These are phyloP conservation scores for Microctenopoma stevenorrisi DNA, from an alignment of 2,797 vertebrate species.

Conservation along the genomic window DNA sequence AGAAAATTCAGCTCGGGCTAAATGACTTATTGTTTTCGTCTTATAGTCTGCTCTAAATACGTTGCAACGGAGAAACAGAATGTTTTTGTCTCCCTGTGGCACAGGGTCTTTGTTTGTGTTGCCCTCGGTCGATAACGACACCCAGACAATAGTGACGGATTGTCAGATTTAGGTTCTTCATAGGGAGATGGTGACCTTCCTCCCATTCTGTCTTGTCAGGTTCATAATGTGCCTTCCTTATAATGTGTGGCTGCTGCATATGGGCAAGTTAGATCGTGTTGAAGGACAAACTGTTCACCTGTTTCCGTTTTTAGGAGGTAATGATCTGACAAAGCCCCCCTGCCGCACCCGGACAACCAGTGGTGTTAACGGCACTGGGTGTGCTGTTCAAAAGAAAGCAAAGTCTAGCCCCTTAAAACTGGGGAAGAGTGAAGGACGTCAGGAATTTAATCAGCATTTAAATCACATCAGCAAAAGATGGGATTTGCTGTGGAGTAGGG, in stretches of 20 bases:
- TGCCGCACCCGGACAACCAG: not conserved
- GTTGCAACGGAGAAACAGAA: slow-evolving; percentile 54
- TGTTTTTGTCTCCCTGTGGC: slow-evolving; percentile 54
- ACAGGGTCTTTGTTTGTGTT: slow-evolving; percentile 61
- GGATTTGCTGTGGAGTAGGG: slow-evolving; percentile 60
- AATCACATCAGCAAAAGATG: slow-evolving; percentile 82
- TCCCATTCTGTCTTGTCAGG: slow-evolving; percentile 38
- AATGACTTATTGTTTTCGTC: slow-evolving; percentile 75
- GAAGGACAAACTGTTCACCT: slow-evolving; percentile 44
- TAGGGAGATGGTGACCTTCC: slow-evolving; percentile 37
- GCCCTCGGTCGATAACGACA: slow-evolving; percentile 60
- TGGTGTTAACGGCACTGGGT: slow-evolving; percentile 31
- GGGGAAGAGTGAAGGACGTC: slow-evolving; percentile 74
- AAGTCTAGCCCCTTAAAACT: slow-evolving; percentile 49
- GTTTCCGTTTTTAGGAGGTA: slow-evolving; percentile 44
- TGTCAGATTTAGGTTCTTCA: slow-evolving; percentile 48
- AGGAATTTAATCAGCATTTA: slow-evolving; percentile 84
- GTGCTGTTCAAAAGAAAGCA: slow-evolving; percentile 39
- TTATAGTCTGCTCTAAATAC: slow-evolving; percentile 73
- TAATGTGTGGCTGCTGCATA: slow-evolving; percentile 25
- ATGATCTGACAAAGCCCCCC: slow-evolving; percentile 43
- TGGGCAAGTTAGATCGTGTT: slow-evolving; percentile 44
- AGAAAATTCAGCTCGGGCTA: slow-evolving; percentile 68
- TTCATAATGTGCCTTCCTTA: slow-evolving; percentile 32
- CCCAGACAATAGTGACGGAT: slow-evolving; percentile 55